Conservation (phyloP, 2,113 vertebrate species). For the Chloropsis cyanopogon region DNA sequence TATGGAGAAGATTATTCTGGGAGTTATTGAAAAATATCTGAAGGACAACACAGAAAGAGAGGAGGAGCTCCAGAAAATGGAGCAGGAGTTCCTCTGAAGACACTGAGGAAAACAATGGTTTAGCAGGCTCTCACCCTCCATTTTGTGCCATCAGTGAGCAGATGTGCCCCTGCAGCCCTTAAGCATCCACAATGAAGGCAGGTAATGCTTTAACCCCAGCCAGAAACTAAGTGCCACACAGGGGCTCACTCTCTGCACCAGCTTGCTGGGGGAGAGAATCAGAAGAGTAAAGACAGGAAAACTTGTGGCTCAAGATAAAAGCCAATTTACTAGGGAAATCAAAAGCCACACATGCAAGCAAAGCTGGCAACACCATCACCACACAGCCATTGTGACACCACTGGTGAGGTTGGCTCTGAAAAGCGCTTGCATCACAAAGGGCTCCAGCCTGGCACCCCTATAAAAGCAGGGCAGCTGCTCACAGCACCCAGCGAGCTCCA, state of each 20-base stretch:
- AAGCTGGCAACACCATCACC: not conserved
- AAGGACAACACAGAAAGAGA: not conserved
- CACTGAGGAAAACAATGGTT: not conserved
- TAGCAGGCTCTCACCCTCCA: not conserved
- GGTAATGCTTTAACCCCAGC: not conserved
- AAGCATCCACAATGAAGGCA: rapidly evolving
- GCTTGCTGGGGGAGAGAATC: not conserved
- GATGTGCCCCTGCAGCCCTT: not conserved
- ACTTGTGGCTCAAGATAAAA: not conserved
- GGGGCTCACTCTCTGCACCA: not conserved
- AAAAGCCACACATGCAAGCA: not conserved
- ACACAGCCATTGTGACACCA: not conserved
- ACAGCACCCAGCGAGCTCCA: not conserved
- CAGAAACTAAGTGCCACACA: not conserved
- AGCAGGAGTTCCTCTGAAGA: not conserved
- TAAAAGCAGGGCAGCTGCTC: not conserved
- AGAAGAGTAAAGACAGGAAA: not conserved
- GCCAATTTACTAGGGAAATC: not conserved
- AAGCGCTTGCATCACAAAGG: not conserved
- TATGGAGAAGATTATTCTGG: not conserved
- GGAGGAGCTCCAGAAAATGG: not conserved
- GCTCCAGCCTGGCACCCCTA: not conserved
- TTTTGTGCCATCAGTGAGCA: not conserved
- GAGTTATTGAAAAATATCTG: not conserved
- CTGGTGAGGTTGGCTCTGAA: not conserved